phyloP scores from a whole-genome alignment of 2,797 vertebrate genomes.

The Bradypodion ventrale region DNA sequence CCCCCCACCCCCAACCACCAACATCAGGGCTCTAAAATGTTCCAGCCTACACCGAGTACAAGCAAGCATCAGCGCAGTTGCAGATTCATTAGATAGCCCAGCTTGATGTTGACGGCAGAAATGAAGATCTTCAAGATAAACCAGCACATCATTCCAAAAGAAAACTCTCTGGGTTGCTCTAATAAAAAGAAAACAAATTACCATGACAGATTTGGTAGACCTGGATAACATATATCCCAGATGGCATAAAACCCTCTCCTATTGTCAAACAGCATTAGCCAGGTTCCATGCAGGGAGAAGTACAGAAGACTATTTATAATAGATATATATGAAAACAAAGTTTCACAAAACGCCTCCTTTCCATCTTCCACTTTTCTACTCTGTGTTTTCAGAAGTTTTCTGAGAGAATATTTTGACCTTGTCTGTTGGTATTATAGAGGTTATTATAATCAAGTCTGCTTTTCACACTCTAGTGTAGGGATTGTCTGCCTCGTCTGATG shows the following conservation, averaged over 20 bases:
- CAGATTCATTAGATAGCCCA: slow-evolving; percentile 79
- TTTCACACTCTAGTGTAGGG: slow-evolving; percentile 30
- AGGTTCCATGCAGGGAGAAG: slow-evolving; percentile 55
- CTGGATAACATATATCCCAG: slow-evolving; percentile 70
- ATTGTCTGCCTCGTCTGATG: slow-evolving; percentile 39
- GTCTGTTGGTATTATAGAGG: slow-evolving; percentile 35
- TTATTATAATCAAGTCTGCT: slow-evolving; percentile 47
- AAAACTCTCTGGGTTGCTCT: slow-evolving; percentile 74
- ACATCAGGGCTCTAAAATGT: slow-evolving; percentile 70
- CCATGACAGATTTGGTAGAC: slow-evolving; percentile 73
- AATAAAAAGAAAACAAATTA: slow-evolving; percentile 80
- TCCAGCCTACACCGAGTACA: slow-evolving; percentile 51
- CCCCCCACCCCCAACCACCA: no score
- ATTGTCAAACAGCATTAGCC: slow-evolving; percentile 64
- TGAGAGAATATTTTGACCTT: slow-evolving; percentile 38
- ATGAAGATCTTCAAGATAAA: slow-evolving; percentile 75
- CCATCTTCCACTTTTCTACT: slow-evolving; percentile 46
- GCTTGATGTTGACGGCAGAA: slow-evolving; percentile 76
- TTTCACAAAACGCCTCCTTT: slow-evolving; percentile 53
- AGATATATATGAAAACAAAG: slow-evolving; percentile 62
- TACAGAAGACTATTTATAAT: slow-evolving; percentile 60
- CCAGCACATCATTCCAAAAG: slow-evolving; percentile 67
- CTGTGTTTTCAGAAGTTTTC: slow-evolving; percentile 60
- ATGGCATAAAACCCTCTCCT: slow-evolving; percentile 64
- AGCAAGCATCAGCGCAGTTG: slow-evolving; percentile 70